phyloP scores from a whole-genome alignment of 2,113 vertebrate species.

The Elephantulus edwardii region DNA sequence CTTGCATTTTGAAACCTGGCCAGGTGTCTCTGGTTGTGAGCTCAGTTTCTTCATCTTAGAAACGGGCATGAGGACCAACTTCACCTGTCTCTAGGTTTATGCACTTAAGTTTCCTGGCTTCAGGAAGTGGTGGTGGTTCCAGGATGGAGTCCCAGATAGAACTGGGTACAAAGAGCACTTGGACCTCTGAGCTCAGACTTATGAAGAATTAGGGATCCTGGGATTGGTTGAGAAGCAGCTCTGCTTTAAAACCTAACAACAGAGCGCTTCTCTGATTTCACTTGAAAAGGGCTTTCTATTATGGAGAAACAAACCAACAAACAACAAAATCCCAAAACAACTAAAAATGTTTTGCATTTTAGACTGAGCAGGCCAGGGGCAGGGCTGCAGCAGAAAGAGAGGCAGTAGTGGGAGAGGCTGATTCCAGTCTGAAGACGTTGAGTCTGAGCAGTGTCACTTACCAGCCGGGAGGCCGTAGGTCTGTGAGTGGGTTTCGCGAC shows the following conservation, averaged over 20 bases:
- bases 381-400: not conserved
- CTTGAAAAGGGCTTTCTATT: not conserved
- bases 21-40: not conserved
- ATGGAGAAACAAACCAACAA: too few species aligned
- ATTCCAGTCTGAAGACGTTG: not conserved
- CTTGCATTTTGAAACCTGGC: not conserved
- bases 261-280: not conserved
- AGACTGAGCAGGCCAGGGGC: not conserved
- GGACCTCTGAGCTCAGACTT: not conserved
- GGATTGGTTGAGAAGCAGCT: rapidly evolving
- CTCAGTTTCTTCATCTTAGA: not conserved
- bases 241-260: not conserved
- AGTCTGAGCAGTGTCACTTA: not conserved
- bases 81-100: not conserved
- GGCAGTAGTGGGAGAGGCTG: not conserved
- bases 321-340: too few species aligned
- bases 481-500: not conserved
- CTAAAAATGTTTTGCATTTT: not conserved
- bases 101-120: not conserved
- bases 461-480: rapidly evolving
- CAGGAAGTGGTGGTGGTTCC: not conserved
- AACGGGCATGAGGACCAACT: not conserved
- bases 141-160: not conserved
- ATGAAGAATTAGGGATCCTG: not conserved
- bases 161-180: not conserved